Evolutionary conservation across 2,888 invertebrate species (phyloP).

Genomic region (Ennomos fuscantarius): DNA sequence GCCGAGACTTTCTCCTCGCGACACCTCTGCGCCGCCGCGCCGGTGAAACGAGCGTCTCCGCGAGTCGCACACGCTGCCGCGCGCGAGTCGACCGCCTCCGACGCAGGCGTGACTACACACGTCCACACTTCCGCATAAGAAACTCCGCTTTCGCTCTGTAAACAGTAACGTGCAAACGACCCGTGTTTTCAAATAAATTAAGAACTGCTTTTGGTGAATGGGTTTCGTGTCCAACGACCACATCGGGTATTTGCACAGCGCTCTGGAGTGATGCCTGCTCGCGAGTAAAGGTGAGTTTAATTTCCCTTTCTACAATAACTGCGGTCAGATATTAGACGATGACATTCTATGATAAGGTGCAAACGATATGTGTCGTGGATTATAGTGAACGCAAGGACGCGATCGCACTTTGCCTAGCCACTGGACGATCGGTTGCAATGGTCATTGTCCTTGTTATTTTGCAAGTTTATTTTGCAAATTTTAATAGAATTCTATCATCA

Average conservation of each 20-base stretch:
- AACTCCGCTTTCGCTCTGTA: conserved; percentile 74
- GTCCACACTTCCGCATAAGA: conserved; percentile 67
- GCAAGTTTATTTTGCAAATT: conserved; percentile 39
- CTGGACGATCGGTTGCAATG: conserved; percentile 47
- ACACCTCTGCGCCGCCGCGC: conserved; percentile 59
- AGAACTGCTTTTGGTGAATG: conserved; percentile 47
- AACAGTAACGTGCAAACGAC: conserved; percentile 67
- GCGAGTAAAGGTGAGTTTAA: conserved; percentile 72
- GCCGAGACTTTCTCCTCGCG: conserved; percentile 85
- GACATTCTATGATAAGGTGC: conserved; percentile 77
- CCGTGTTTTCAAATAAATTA: conserved; percentile 62
- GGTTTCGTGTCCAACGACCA: conserved; percentile 43
- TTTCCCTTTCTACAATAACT: conserved; percentile 65
- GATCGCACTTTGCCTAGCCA: conserved; percentile 47
- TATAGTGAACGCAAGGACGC: conserved; percentile 77
- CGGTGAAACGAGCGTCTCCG: conserved; percentile 69
- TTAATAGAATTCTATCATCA: conserved; percentile 43
- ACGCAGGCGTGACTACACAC: conserved; percentile 48
- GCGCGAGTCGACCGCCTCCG: conserved; percentile 73
- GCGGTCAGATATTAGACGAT: conserved; percentile 65
- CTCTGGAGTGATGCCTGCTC: conserved; percentile 62
- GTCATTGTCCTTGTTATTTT: conserved; percentile 44
- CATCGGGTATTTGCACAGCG: conserved; percentile 44
- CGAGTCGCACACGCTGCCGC: conserved; percentile 73
- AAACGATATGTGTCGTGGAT: conserved; percentile 53